Evolutionary conservation across 2,797 vertebrate genomes (phyloP), one percentile per base, ranked within the genome.

Genomic region (Hyperoplus immaculatus): DNA sequence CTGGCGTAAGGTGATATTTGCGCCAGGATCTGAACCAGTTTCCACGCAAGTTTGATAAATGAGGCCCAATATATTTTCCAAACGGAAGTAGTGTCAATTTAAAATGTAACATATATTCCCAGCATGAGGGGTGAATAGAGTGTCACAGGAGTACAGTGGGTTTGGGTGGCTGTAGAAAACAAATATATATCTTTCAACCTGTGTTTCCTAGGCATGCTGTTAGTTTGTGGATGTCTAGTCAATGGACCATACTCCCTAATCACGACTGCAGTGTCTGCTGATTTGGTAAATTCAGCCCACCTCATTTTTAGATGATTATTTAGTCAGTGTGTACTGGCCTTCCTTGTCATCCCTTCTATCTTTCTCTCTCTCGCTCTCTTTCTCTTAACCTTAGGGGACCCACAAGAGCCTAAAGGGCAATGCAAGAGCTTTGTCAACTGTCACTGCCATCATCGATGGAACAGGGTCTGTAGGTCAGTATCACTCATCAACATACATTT

Each of bases 231-330:
- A 0, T 93, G 92, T 5, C 93, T 99, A 46, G 98, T 99, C 5
- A 99, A 99, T 0, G 98, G 98, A 5, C 98, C 98, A 0, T 99
- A 99, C 0, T 93, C 98, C 0, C 97, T 99, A 69, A 99, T 99
- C 88, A 99, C 98, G 0, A 99, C 98, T 0, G 98, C 98, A 0
- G 98, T 99, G 41, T 98, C 97, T 0, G 97, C 98, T 39, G 98
- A 99, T 86, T 79, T 99, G 96, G 98, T 99, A 87, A 96, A 45
- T 47, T 5, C 10, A 51, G 1, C 41, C 11, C 13, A 5, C 4
- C 54, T 0, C 41, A 8, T 38, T 49, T 38, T 1, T 6, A 56
- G 8, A 29, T n/a, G 2, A 18, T 46, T 38, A 69, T 76, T 9
- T 6, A 65, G 18, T 51, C 14, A 8, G 13, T 13, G 4, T 21